Evolutionary conservation across 1,140 invertebrate genomes (phyloP), one percentile per base, ranked within the genome.

Genomic region (Polyergus mexicanus): DNA sequence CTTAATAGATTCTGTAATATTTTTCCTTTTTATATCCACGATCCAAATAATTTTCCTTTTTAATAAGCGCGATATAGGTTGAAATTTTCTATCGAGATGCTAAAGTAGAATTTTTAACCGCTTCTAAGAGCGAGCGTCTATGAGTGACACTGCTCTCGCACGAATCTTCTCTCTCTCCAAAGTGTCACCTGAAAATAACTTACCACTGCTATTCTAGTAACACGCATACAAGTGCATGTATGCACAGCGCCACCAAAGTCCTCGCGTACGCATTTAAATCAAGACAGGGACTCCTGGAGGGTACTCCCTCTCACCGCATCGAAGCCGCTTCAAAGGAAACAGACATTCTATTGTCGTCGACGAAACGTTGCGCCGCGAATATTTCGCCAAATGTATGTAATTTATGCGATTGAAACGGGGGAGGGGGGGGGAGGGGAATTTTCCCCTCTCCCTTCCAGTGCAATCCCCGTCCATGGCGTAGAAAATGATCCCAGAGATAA

Each of bases 161-260:
- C 86, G 83, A 77, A 89, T 90, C 63, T 65, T 77, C 86, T 74
- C 89, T 88, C 85, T 84, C 89, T 86, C 69, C 72, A 63, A 90
- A 90, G 89, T 90, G 89, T 90, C 89, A 90, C 89, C 89, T 90
- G 89, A 90, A 90, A 90, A 90, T 90, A 90, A 90, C 89, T 90
- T 85, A 83, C 71, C 88, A 88, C 84, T 90, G 89, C 89, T 90
- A 90, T 90, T 90, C 89, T 90, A 90, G 89, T 88, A 86, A 66
- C 89, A 90, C 86, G 78, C 89, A 88, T 90, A 85, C 89, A 90
- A 88, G 88, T 86, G 89, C 86, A 84, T 56, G 63, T 51, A 51
- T 51, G 41, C n/a, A 81, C 86, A 87, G 71, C 88, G 83, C 76
- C 66, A 84, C 88, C 86, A 80, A 86, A 90, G 86, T 89, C 86